Evolutionary conservation across 1,140 invertebrate species (phyloP).

Genomic region (Drosophila sturtevanti): DNA sequence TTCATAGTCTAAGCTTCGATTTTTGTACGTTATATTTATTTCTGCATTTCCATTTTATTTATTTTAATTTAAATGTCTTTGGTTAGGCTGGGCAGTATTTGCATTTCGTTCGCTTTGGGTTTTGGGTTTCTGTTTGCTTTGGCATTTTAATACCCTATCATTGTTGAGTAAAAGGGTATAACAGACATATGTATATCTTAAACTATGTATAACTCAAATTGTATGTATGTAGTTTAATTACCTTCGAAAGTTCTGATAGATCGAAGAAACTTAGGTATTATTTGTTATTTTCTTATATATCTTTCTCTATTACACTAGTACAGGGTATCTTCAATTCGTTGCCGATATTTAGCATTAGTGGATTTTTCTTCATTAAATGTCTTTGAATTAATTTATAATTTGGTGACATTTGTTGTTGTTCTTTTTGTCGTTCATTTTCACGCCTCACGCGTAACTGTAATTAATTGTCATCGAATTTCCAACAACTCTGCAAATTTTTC

Average conservation of each 20-base stretch:
- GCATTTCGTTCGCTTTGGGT: slow-evolving; percentile 41
- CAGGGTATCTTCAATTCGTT: neutral
- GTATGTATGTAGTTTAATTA: too few relatives aligned
- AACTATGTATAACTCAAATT: too few relatives aligned
- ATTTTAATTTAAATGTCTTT: slow-evolving; percentile 73
- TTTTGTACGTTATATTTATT: slow-evolving; percentile 52
- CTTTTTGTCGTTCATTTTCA: slow-evolving; percentile 58
- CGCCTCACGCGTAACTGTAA: slow-evolving; percentile 69
- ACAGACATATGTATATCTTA: too few relatives aligned
- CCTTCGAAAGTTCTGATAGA: too few relatives aligned
- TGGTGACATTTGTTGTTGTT: slow-evolving; percentile 56
- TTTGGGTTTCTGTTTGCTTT: slow-evolving; percentile 37
- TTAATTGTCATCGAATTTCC: slow-evolving; percentile 79
- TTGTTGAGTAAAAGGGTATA: neutral
- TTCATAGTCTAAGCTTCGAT: neutral
- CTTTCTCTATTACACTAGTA: too few relatives aligned
- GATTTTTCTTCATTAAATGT: slow-evolving; percentile 75
- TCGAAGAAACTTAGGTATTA: neutral
- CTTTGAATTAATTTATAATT: slow-evolving; percentile 80
- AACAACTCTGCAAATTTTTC: slow-evolving; percentile 62
- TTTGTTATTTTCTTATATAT: neutral
- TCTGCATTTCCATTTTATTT: slow-evolving; percentile 57
- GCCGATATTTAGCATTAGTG: neutral
- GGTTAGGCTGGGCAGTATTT: slow-evolving; percentile 43
- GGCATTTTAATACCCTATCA: slow-evolving; percentile 24